phyloP scores from a whole-genome alignment of 53 echinoderm and acorn worm species.

The Temnopleurus reevesii region DNA sequence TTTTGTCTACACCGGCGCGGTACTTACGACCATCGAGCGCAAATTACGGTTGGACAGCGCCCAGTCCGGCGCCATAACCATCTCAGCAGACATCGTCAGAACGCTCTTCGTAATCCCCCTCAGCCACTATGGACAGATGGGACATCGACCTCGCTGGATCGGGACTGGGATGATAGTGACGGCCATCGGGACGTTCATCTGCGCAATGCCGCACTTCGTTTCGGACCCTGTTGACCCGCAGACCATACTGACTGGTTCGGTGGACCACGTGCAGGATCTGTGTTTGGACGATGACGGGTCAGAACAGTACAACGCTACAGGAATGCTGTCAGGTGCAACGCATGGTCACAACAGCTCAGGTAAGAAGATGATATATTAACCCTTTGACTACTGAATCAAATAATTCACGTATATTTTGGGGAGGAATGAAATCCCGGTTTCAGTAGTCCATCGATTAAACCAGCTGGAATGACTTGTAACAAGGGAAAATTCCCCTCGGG shows the following conservation, averaged over 20 bases:
- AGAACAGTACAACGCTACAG: neutral
- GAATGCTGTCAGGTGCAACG: neutral
- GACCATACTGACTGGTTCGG: conserved; percentile 14
- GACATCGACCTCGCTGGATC: conserved; percentile 69
- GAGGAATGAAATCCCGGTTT: too few species aligned
- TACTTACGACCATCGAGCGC: conserved; percentile 68
- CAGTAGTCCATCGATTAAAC: too few species aligned
- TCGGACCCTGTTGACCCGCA: conserved; percentile 20
- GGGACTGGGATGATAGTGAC: conserved; percentile 59
- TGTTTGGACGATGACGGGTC: neutral
- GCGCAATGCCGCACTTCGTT: conserved; percentile 67
- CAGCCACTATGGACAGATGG: conserved; percentile 71
- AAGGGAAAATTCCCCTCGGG: too few species aligned
- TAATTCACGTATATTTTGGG: too few species aligned
- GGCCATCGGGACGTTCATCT: conserved; percentile 62
- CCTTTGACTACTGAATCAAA: too few species aligned
- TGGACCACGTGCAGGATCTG: neutral
- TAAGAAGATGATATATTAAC: too few species aligned
- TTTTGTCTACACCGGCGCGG: conserved; percentile 53
- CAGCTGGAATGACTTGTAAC: too few species aligned
- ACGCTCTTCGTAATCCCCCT: conserved; percentile 63
- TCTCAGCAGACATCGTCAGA: conserved; percentile 61
- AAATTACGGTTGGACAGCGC: conserved; percentile 71
- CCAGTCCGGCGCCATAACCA: conserved; percentile 60
- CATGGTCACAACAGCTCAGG: neutral